These are phyloP conservation scores for Mystacides longicornis DNA, from an alignment of 2,888 invertebrate species.

Conservation along the genomic window DNA sequence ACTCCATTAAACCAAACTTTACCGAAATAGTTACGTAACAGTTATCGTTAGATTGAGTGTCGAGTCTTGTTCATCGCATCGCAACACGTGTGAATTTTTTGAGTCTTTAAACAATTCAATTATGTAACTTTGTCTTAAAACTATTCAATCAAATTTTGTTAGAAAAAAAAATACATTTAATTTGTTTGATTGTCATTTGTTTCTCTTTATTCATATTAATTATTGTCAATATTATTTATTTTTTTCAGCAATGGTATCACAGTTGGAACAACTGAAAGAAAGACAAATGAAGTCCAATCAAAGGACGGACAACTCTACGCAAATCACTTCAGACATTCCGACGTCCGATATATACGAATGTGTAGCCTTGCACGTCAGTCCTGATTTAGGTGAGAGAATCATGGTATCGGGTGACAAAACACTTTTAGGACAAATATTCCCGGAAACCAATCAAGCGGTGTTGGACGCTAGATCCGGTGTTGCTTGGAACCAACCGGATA, in stretches of 20 bases:
- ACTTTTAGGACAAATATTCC: constrained; percentile 68
- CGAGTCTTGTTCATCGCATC: no score
- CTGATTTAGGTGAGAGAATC: constrained; percentile 72
- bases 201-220: background rate
- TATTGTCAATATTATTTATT: constrained; percentile 13
- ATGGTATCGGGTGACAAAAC: constrained; percentile 75
- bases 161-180: no score
- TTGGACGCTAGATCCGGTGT: constrained; percentile 73
- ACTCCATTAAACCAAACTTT: no score
- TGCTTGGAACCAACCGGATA: constrained; percentile 75
- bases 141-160: background rate
- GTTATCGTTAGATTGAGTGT: no score
- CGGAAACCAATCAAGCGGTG: constrained; percentile 69
- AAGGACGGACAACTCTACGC: background rate
- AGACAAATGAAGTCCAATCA: constrained; percentile 20
- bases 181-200: background rate
- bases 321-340: constrained; percentile 12
- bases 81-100: no score
- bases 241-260: constrained; percentile 61
- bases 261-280: constrained; percentile 60
- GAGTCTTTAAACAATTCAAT: background rate
- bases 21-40: no score
- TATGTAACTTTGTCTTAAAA: background rate
- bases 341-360: constrained; percentile 54
- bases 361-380: constrained; percentile 71